Evolutionary conservation across 2,888 invertebrate genomes (phyloP).

Genomic region (Caenorhabditis sp.): DNA sequence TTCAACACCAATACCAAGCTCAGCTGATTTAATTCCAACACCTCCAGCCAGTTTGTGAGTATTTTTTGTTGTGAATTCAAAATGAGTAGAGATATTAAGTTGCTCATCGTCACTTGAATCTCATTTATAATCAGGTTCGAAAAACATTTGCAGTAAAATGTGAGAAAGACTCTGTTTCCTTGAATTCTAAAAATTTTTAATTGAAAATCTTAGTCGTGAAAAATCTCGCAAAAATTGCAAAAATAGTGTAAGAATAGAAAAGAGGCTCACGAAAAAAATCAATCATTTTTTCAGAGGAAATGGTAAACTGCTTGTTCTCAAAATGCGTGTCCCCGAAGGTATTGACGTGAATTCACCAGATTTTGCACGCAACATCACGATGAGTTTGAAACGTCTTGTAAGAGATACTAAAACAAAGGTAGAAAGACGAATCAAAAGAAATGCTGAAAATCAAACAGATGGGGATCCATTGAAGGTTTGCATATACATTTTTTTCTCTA

Average conservation of each 20-base stretch:
- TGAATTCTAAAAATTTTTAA: too few relatives aligned
- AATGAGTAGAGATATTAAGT: neutral
- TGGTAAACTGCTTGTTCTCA: slow-evolving; percentile 22
- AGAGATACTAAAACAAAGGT: slow-evolving; percentile 14
- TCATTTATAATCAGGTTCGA: too few relatives aligned
- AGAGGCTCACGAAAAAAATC: neutral
- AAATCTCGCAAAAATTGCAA: too few relatives aligned
- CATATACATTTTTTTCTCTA: neutral
- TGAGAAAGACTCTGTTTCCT: too few relatives aligned
- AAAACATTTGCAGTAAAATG: too few relatives aligned
- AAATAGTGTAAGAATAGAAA: too few relatives aligned
- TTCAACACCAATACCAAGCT: neutral
- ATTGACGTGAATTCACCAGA: slow-evolving; percentile 19
- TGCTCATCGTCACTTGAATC: too few relatives aligned
- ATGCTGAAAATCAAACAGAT: neutral
- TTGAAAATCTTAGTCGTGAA: too few relatives aligned
- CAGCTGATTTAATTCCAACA: slow-evolving; percentile 9
- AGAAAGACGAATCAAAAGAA: slow-evolving; percentile 3
- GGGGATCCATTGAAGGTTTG: neutral
- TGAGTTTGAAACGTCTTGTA: slow-evolving; percentile 23
- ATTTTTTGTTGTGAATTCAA: neutral
- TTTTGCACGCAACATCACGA: slow-evolving; percentile 25
- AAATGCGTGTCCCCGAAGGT: slow-evolving; percentile 27
- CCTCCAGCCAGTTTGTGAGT: slow-evolving; percentile 5
- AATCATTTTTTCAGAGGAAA: slow-evolving; percentile 1